phyloP scores from a whole-genome alignment of 2,888 invertebrate species.

The Chrysotoxum bicinctum region DNA sequence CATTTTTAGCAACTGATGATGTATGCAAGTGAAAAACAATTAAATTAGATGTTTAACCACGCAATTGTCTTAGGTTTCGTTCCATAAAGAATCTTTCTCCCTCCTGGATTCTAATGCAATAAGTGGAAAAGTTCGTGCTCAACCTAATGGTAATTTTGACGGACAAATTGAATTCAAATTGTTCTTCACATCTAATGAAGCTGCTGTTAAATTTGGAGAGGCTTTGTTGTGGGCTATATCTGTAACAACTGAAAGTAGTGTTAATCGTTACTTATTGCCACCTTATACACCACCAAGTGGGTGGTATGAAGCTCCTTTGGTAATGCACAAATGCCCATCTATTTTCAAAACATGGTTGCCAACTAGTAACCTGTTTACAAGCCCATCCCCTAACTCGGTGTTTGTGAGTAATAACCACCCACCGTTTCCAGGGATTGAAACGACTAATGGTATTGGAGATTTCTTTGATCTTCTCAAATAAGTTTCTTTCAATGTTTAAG shows the following conservation, averaged over 20 bases:
- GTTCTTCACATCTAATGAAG: conserved; percentile 97
- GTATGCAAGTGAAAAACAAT: conserved; percentile 84
- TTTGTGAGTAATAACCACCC: conserved; percentile 95
- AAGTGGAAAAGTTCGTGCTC: conserved; percentile 94
- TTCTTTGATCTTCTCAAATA: background rate
- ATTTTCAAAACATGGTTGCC: conserved; percentile 94
- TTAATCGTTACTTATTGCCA: conserved; percentile 83
- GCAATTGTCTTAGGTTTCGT: background rate
- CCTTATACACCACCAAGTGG: conserved; percentile 89
- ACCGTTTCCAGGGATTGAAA: conserved; percentile 94
- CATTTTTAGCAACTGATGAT: conserved; percentile 92
- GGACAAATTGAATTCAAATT: conserved; percentile 98
- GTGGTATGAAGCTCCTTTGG: conserved; percentile 94
- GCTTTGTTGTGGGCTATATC: conserved; percentile 96
- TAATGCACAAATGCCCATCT: conserved; percentile 93
- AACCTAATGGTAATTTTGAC: conserved; percentile 95
- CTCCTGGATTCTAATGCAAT: conserved; percentile 88
- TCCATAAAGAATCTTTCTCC: conserved; percentile 77
- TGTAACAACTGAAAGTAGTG: conserved; percentile 81
- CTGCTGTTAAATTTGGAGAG: conserved; percentile 98
- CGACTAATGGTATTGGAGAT: conserved; percentile 77
- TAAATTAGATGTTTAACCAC: background rate
- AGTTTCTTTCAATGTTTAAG: background rate
- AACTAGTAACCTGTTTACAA: conserved; percentile 84
- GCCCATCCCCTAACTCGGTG: conserved; percentile 90